Conservation (phyloP, 2,888 invertebrate species). For the Globia sparganii region DNA sequence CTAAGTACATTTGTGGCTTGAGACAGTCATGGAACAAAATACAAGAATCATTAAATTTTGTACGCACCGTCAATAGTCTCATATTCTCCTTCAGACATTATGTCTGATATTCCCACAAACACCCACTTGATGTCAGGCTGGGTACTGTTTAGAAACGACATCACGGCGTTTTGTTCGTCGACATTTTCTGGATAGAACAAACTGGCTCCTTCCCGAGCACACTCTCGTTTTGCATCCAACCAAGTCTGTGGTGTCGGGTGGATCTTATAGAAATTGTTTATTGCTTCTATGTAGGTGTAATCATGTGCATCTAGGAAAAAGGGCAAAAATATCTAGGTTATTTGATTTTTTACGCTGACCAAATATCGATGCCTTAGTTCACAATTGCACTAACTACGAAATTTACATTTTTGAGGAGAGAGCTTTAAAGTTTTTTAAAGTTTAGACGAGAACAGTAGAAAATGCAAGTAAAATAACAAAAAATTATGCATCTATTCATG, state of each 20-base stretch:
- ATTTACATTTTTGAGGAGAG: no score
- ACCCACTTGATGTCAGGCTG: background rate
- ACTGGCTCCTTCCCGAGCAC: conserved; percentile 9
- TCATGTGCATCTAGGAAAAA: no score
- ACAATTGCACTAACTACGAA: no score
- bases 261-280: background rate
- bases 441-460: no score
- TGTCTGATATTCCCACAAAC: conserved; percentile 7
- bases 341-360: no score
- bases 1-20: no score
- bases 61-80: conserved; percentile 17
- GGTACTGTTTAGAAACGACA: conserved; percentile 5
- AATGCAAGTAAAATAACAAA: no score
- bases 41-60: background rate
- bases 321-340: no score
- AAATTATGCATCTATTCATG: no score
- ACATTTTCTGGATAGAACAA: background rate
- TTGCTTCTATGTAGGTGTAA: no score
- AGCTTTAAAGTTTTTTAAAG: no score
- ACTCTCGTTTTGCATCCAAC: conserved; percentile 3
- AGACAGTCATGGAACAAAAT: background rate
- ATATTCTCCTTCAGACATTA: conserved; percentile 3
- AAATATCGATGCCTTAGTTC: no score
- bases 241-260: background rate
- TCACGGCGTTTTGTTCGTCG: background rate